Percentiles rank a stretch among this genome's conserved stretches.
phyloP scores from a whole-genome alignment of 2,797 vertebrate species.

The Scleropages formosus region DNA sequence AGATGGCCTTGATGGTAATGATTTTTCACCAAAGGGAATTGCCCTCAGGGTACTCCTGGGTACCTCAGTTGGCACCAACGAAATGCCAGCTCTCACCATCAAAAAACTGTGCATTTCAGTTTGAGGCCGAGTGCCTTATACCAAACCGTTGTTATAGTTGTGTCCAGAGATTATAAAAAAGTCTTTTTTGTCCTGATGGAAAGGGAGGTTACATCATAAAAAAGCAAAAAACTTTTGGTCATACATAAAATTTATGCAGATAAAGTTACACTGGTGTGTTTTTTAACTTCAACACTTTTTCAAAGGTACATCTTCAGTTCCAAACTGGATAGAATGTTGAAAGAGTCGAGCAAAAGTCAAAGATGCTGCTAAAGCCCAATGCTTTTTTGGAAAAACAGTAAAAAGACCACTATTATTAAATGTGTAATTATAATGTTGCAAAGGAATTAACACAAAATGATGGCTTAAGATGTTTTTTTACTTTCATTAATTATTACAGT shows the following conservation, averaged over 20 bases:
- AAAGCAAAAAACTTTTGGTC: conserved; percentile 59
- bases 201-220: too few species aligned
- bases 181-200: too few species aligned
- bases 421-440: too few species aligned
- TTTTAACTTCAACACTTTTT: conserved; percentile 42
- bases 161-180: conserved; percentile 57
- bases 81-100: conserved; percentile 53
- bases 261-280: conserved; percentile 37
- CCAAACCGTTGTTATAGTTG: conserved; percentile 56
- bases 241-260: conserved; percentile 39
- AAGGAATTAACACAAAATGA: too few species aligned
- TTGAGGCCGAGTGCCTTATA: conserved; percentile 37
- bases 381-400: too few species aligned
- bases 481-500: too few species aligned
- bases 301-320: conserved; percentile 19
- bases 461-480: too few species aligned
- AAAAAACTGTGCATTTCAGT: conserved; percentile 40
- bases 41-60: conserved; percentile 47
- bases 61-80: conserved; percentile 50
- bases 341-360: too few species aligned
- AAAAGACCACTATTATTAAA: too few species aligned
- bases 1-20: conserved; percentile 54
- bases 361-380: too few species aligned
- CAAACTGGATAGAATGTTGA: too few species aligned
- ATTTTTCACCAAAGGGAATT: conserved; percentile 55